These are phyloP conservation scores for Ostrea denselamellosa DNA, from an alignment of 1,140 invertebrate genomes.

Conservation along the genomic window DNA sequence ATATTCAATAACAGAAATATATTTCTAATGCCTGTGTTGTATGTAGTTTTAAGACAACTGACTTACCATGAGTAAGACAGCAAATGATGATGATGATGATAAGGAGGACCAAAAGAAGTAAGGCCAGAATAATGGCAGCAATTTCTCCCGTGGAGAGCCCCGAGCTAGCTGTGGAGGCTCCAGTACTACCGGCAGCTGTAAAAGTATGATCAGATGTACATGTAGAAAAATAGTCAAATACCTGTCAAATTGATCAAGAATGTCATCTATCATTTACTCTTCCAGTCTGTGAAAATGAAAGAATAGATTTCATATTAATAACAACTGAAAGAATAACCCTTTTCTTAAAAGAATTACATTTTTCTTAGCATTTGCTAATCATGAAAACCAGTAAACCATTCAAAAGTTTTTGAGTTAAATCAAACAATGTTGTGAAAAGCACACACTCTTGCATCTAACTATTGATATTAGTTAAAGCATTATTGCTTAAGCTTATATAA, in stretches of 20 bases:
- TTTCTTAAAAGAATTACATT: not conserved
- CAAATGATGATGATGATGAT: slow-evolving; percentile 45
- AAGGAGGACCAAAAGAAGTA: slow-evolving; percentile 48
- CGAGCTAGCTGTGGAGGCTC: slow-evolving; percentile 40
- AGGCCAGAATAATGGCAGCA: slow-evolving; percentile 50
- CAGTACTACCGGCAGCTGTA: slow-evolving; percentile 7
- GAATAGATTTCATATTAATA: not conserved
- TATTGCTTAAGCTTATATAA: slow-evolving; percentile 1
- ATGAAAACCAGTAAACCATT: not conserved
- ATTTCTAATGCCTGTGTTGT: no score
- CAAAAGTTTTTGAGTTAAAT: not conserved
- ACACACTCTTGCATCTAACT: slow-evolving; percentile 17
- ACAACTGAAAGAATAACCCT: not conserved
- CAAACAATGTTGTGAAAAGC: slow-evolving; percentile 2
- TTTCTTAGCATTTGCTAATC: not conserved
- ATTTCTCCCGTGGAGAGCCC: slow-evolving; percentile 49
- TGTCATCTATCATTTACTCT: not conserved
- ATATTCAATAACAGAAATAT: no score
- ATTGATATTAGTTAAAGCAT: slow-evolving; percentile 13
- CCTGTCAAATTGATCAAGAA: not conserved
- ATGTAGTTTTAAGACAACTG: not conserved
- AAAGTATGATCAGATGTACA: not conserved
- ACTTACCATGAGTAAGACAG: slow-evolving; percentile 50
- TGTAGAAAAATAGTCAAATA: not conserved
- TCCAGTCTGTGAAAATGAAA: not conserved